Evolutionary conservation across 2,797 vertebrate genomes (phyloP).

Genomic region (Urosaurus nigricauda): DNA sequence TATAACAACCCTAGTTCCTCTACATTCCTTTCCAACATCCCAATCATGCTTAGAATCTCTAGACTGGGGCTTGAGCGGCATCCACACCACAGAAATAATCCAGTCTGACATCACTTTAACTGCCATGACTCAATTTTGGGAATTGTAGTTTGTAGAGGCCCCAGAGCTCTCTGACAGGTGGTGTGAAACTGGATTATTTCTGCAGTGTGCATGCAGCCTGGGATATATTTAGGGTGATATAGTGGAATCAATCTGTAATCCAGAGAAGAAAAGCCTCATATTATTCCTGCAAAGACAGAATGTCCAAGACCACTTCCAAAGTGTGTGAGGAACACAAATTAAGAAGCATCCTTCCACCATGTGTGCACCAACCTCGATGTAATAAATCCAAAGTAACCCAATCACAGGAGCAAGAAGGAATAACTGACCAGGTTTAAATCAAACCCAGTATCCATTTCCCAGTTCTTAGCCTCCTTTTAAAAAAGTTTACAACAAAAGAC

Average conservation of each 20-base stretch:
- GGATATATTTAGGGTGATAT: fast-evolving
- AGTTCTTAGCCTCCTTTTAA: neutral
- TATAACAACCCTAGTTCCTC: too few species aligned
- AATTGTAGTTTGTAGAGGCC: too few species aligned
- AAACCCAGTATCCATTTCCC: neutral
- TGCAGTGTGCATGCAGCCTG: too few species aligned
- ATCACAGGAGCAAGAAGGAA: neutral
- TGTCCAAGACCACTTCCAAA: neutral
- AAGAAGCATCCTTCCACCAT: neutral
- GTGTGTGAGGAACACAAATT: neutral
- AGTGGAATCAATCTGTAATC: neutral
- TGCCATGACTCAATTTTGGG: too few species aligned
- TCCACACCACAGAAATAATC: too few species aligned
- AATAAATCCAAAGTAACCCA: neutral
- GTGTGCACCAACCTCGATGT: too few species aligned
- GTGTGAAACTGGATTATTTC: too few species aligned
- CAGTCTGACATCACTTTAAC: too few species aligned
- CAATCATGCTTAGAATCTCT: too few species aligned
- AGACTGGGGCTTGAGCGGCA: too few species aligned
- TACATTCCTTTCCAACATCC: too few species aligned
- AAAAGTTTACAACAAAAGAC: neutral
- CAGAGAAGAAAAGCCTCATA: neutral
- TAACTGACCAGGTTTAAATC: neutral
- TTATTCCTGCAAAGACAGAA: neutral
- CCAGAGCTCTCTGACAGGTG: too few species aligned